phyloP scores from a whole-genome alignment of 2,888 invertebrate genomes.

The Eupithecia tripunctaria region DNA sequence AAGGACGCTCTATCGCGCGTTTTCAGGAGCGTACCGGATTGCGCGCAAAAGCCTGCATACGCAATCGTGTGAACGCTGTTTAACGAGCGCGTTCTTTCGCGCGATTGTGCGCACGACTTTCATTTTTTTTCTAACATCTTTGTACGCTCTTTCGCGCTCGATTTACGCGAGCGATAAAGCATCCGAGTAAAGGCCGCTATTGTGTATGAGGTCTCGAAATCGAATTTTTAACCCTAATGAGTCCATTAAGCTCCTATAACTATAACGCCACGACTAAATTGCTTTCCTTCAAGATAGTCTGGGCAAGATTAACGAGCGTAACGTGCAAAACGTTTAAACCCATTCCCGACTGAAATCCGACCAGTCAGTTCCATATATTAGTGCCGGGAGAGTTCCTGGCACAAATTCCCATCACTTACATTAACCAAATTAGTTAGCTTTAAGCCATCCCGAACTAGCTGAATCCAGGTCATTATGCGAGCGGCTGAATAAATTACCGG shows the following conservation, averaged over 20 bases:
- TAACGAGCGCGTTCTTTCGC: too few relatives aligned
- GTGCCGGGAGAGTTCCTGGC: constrained; percentile 77
- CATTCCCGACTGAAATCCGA: constrained; percentile 82
- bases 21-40: too few relatives aligned
- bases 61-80: too few relatives aligned
- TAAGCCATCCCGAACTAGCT: constrained; percentile 67
- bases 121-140: too few relatives aligned
- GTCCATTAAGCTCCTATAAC: constrained; percentile 55
- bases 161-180: too few relatives aligned
- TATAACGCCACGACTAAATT: constrained; percentile 58
- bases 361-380: constrained; percentile 84
- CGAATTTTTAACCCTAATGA: constrained; percentile 39
- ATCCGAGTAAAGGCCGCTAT: too few relatives aligned
- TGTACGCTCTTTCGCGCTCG: too few relatives aligned
- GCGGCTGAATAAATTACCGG: constrained; percentile 67
- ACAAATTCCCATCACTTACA: constrained; percentile 82
- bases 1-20: too few relatives aligned
- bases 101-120: too few relatives aligned
- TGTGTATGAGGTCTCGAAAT: constrained; percentile 18
- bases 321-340: constrained; percentile 84
- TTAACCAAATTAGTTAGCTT: constrained; percentile 83
- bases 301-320: constrained; percentile 83
- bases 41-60: too few relatives aligned
- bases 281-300: constrained; percentile 75
- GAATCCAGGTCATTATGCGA: constrained; percentile 65